These are phyloP conservation scores for Drosophila rufa DNA, from an alignment of 1,140 invertebrate species.

Conservation along the genomic window DNA sequence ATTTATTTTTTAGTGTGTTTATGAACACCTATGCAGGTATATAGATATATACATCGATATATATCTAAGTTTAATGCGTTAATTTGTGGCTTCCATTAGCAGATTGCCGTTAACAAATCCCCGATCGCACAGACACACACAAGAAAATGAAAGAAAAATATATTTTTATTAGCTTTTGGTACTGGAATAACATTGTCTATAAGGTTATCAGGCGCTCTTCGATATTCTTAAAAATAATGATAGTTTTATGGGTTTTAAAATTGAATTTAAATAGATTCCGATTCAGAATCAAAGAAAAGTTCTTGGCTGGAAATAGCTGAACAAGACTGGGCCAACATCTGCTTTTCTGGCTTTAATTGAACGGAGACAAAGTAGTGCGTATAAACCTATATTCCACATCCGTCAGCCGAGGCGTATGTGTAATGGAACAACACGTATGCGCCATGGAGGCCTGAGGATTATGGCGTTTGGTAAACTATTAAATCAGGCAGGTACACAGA, in stretches of 20 bases:
- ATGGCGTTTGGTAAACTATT: slow-evolving; percentile 31
- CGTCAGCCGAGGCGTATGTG: slow-evolving; percentile 11
- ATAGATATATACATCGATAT: not conserved
- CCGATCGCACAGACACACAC: slow-evolving; percentile 6
- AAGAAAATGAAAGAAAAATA: slow-evolving; percentile 15
- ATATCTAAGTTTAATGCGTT: slow-evolving; percentile 23
- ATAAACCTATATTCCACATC: slow-evolving; percentile 36
- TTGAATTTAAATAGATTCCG: not conserved
- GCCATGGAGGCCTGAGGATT: slow-evolving; percentile 19
- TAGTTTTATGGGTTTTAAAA: slow-evolving; percentile 5
- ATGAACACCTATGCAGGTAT: slow-evolving; percentile 22
- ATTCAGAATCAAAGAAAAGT: not conserved
- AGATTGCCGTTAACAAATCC: slow-evolving; percentile 36
- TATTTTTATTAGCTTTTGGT: slow-evolving; percentile 25
- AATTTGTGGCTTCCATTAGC: slow-evolving; percentile 56
- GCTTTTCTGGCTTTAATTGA: slow-evolving; percentile 5
- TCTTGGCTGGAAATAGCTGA: not conserved
- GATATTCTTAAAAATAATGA: not conserved
- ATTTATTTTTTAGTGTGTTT: slow-evolving; percentile 32
- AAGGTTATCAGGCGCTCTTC: slow-evolving; percentile 2
- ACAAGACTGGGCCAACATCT: slow-evolving; percentile 22
- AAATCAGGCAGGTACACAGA: slow-evolving; percentile 27
- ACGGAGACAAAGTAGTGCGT: slow-evolving; percentile 23
- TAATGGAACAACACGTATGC: slow-evolving; percentile 40
- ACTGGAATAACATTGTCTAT: slow-evolving; percentile 17